These are phyloP conservation scores for Puffinus mauretanicus DNA, from an alignment of 2,113 vertebrate species.

Conservation along the genomic window DNA sequence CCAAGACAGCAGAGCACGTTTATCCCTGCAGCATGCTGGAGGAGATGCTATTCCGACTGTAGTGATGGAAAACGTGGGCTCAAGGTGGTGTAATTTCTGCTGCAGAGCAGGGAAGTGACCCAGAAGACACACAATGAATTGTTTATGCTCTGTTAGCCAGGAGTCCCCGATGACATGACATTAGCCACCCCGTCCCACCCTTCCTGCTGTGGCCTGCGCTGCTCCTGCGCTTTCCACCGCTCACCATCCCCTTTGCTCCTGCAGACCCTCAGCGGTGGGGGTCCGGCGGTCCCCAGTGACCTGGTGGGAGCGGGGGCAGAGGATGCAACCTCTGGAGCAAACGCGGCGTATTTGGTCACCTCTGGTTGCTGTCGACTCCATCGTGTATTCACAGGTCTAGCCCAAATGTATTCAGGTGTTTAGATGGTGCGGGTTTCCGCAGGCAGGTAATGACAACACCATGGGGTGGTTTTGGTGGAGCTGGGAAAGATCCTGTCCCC, in stretches of 20 bases:
- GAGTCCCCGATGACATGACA: background rate
- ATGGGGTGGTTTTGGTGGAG: background rate
- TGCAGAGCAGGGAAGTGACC: background rate
- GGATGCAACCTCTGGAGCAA: too few species aligned
- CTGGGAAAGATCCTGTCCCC: background rate
- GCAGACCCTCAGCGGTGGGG: background rate
- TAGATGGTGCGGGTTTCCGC: background rate
- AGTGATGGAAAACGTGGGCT: background rate
- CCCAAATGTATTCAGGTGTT: background rate
- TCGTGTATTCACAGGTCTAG: background rate
- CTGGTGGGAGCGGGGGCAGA: background rate
- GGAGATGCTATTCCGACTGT: background rate
- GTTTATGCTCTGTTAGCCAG: background rate
- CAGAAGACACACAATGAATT: background rate
- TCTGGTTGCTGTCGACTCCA: accelerated
- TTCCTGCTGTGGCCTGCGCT: background rate
- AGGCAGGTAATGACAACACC: accelerated
- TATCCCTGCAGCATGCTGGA: background rate
- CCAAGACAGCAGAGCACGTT: background rate
- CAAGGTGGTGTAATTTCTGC: background rate
- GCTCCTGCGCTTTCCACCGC: background rate
- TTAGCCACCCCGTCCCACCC: background rate
- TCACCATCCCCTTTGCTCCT: background rate
- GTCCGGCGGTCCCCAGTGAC: background rate
- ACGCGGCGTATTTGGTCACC: accelerated